A percentile compares a stretch with the other conserved stretches of the same genome.
phyloP scores from a whole-genome alignment of 1,140 invertebrate species.

The Aphaenogaster floridana region DNA sequence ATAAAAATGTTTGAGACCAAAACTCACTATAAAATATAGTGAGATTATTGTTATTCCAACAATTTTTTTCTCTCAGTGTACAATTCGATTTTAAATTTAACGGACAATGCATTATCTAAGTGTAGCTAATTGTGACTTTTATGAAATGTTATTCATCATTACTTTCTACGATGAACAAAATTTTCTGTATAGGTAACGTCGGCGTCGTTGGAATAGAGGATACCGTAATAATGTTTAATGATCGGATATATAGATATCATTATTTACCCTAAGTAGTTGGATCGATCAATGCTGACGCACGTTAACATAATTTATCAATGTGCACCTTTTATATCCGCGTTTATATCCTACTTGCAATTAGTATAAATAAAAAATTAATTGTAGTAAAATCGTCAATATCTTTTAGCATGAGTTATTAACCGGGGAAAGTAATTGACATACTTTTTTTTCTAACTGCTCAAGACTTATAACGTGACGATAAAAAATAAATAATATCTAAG shows the following conservation, averaged over 20 bases:
- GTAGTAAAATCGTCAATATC: background rate
- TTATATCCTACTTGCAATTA: background rate
- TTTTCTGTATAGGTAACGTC: background rate
- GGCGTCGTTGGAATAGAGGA: background rate
- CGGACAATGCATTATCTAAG: background rate
- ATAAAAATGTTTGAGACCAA: too few species aligned
- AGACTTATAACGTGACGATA: background rate
- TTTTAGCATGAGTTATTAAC: background rate
- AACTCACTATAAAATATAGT: too few species aligned
- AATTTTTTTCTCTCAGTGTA: too few species aligned
- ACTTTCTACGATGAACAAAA: background rate
- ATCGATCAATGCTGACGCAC: conserved; percentile 5
- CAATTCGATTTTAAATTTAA: conserved; percentile 10
- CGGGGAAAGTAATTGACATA: background rate
- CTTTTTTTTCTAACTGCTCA: background rate
- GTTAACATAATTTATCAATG: conserved; percentile 27
- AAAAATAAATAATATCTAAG: background rate
- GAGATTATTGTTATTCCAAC: too few species aligned
- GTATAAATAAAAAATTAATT: conserved; percentile 14
- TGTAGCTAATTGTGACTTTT: background rate
- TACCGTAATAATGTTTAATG: conserved; percentile 25
- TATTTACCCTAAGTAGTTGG: conserved; percentile 7
- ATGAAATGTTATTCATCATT: background rate
- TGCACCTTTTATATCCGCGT: background rate
- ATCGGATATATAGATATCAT: conserved; percentile 10